Evolutionary conservation across 2,888 invertebrate genomes (phyloP).

Genomic region (Drosophila koepferae): DNA sequence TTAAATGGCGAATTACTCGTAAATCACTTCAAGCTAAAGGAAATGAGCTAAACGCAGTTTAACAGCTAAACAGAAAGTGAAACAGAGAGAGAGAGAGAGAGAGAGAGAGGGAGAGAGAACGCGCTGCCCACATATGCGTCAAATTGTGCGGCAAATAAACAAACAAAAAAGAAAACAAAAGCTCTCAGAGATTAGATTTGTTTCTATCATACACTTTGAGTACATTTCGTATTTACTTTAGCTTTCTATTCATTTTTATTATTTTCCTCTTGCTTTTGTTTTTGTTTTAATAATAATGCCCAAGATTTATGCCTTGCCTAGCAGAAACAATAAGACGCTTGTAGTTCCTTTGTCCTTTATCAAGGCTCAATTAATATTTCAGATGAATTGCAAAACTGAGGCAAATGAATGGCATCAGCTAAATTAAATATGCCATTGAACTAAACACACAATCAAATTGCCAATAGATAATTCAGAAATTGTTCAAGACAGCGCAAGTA

Average conservation of each 20-base stretch:
- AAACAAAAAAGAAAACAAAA: constrained; percentile 12
- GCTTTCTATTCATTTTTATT: neutral
- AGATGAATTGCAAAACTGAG: constrained; percentile 24
- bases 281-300: constrained; percentile 49
- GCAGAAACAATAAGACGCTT: constrained; percentile 48
- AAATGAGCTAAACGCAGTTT: constrained; percentile 54
- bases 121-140: constrained; percentile 34
- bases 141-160: constrained; percentile 59
- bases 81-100: neutral
- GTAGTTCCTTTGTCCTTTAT: constrained; percentile 33
- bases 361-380: constrained; percentile 61
- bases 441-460: constrained; percentile 10
- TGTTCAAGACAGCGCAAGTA: neutral
- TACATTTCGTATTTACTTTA: constrained; percentile 6
- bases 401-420: constrained; percentile 36
- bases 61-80: constrained; percentile 5
- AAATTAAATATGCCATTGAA: constrained; percentile 46
- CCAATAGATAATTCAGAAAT: constrained; percentile 18
- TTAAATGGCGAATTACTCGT: constrained; percentile 74
- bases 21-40: constrained; percentile 73
- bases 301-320: constrained; percentile 58
- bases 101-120: neutral
- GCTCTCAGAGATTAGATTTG: constrained; percentile 42
- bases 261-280: neutral
- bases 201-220: constrained; percentile 40